Evolutionary conservation across 1,140 invertebrate genomes (phyloP), one percentile per base, ranked within the genome.

Genomic region (Heliconius himera): DNA sequence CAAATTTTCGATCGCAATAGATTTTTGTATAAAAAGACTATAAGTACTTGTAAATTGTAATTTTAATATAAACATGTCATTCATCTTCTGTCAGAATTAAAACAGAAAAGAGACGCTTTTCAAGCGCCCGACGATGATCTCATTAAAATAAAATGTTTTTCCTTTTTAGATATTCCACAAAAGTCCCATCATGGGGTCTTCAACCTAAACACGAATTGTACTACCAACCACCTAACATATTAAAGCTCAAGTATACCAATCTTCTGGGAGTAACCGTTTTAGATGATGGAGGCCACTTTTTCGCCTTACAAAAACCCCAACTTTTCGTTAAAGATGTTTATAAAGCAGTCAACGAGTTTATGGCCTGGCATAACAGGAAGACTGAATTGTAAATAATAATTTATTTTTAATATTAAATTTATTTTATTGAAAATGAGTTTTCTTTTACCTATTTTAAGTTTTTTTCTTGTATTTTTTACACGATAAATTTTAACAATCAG

Each of bases 281-380:
- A 6, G 87, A 91, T 1, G 92, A 96, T 8, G 98, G 98, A 1
- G 98, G 98, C 8, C 98, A 99, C 89, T 99, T 99, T 90, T 96
- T 97, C 5, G 98, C 98, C 0, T 96, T 98, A 56, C 97, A 99
- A 91, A 94, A 96, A 76, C 98, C 98, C 0, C 81, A 96, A 81
- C 81, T 96, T 1, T 88, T 98, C 4, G 95, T 96, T 13, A 93
- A 96, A 9, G 97, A 98, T 73, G 87, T 95, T 6, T 90, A 90
- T 76, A 89, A 84, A 76, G 93, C 92, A 9, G 87, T 94, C 2
- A 85, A 88, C 29, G 88, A 83, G 8, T 93, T 94, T 54, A 88
- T 80, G 26, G 83, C 86, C 0, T 90, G 80, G 76, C 80, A 89
- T 46, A 66, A 80, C 1, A 84, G 11, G 26, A 76, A 84, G 85